Evolutionary conservation across 2,888 invertebrate genomes (phyloP), one percentile per base, ranked within the genome.

Genomic region (Coelogynopora nodosa): DNA sequence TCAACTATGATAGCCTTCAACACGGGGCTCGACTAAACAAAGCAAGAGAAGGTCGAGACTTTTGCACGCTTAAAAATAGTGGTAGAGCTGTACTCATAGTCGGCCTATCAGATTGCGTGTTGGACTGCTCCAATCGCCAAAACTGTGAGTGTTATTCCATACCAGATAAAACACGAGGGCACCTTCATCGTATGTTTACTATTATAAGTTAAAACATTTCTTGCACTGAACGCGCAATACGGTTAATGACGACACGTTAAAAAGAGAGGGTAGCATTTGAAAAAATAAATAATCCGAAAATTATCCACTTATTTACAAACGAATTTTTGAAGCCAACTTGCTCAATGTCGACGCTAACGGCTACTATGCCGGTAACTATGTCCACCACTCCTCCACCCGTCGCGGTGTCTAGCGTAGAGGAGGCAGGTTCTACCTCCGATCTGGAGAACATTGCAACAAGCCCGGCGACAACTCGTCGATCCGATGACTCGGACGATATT

Each of bases 371-470:
- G 49, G 31, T 13, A 30, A n/a, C 31, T 27, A n/a, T 82, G 23
- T 28, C 30, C 27, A 26, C 30, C n/a, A 28, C 30, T 28, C 67
- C 67, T 23, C 31, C 83, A 26, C 67, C 85, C 18, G 67, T 28
- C 27, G 26, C 27, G 2, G n/a, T 29, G 2, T 29, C 83, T 23
- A 18, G 2, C 2, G 67, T 27, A 26, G 67, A 85, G n/a, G 31
- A 84, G 27, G 85, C 26, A 67, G 30, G 67, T n/a, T 85, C 85
- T 1, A 85, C 67, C 18, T 85, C 85, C 18, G 85, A 85, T 29
- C 67, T 85, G 27, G 85, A 85, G 67, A 85, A 85, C 31, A 74
- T 85, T n/a, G 85, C 85, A 18, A 26, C 30, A 27, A 85, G 85
- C 67, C 85, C 85, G 1, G 84, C 31, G 5, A 28, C 29, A n/a